These are phyloP conservation scores for Hypselothyrea guttata DNA, from an alignment of 2,888 invertebrate genomes.

Conservation along the genomic window DNA sequence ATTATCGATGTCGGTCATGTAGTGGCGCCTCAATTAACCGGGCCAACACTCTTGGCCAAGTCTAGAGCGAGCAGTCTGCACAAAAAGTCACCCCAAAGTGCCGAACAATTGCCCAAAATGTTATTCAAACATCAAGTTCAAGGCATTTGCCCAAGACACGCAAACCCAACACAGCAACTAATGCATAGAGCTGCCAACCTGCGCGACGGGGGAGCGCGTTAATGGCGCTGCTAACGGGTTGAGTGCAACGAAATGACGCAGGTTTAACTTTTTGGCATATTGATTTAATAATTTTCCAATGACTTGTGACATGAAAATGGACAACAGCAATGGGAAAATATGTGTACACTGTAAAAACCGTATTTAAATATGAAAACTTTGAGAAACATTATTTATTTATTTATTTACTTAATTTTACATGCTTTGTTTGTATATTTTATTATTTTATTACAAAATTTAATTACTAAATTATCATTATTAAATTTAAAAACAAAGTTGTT, in stretches of 20 bases:
- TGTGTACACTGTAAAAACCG: not conserved
- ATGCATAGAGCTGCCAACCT: constrained; percentile 11
- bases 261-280: constrained; percentile 25
- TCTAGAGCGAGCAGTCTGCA: not conserved
- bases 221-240: not conserved
- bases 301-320: not conserved
- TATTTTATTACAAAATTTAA: too few species aligned
- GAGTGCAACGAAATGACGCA: constrained; percentile 13
- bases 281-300: constrained; percentile 38
- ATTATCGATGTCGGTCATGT: constrained; percentile 37
- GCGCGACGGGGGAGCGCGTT: too few species aligned
- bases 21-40: constrained; percentile 39
- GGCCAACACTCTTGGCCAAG: constrained; percentile 15
- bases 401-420: too few species aligned
- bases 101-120: constrained; percentile 19
- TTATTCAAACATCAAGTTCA: constrained; percentile 51
- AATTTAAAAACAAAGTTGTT: too few species aligned
- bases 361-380: too few species aligned
- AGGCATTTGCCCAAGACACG: constrained; percentile 35
- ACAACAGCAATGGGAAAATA: constrained; percentile 2
- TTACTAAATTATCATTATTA: too few species aligned
- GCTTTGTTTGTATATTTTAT: too few species aligned
- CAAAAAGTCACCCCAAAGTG: constrained; percentile 24
- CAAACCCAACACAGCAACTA: constrained; percentile 36
- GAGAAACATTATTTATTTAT: too few species aligned